A percentile compares a stretch with the other conserved stretches of the same genome.
phyloP scores from a whole-genome alignment of 2,888 invertebrate genomes.

The Drosophila quinaria region DNA sequence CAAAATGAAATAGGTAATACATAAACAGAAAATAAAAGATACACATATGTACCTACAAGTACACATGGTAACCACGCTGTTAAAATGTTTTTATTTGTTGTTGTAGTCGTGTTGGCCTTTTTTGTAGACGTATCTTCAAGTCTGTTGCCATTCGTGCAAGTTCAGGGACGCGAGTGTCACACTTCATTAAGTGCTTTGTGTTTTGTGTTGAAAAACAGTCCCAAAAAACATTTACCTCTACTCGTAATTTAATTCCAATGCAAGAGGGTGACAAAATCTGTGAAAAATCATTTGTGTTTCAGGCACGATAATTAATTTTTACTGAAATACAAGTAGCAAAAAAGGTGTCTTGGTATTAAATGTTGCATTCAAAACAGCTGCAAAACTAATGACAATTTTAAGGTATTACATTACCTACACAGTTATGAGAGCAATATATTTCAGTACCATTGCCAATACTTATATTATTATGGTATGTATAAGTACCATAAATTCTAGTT shows the following conservation, averaged over 20 bases:
- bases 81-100: constrained; percentile 10
- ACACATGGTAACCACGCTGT: constrained; percentile 33
- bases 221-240: constrained; percentile 14
- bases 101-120: constrained; percentile 3
- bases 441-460: too few species aligned
- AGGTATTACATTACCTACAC: background rate
- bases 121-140: constrained; percentile 30
- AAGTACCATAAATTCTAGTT: too few species aligned
- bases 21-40: constrained; percentile 23
- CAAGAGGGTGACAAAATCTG: constrained; percentile 1
- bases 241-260: constrained; percentile 6
- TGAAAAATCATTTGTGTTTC: constrained; percentile 7
- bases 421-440: too few species aligned
- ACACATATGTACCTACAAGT: background rate
- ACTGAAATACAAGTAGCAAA: constrained; percentile 3
- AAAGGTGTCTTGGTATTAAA: constrained; percentile 3
- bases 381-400: background rate
- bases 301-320: constrained; percentile 2
- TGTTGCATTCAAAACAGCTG: constrained; percentile 31
- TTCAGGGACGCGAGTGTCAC: constrained; percentile 58
- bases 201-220: constrained; percentile 37
- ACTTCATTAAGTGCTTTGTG: constrained; percentile 40
- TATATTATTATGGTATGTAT: too few species aligned
- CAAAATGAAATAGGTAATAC: constrained; percentile 35
- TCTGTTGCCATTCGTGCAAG: constrained; percentile 53